Evolutionary conservation across 2,797 vertebrate species (phyloP), one percentile per base, ranked within the genome.

Genomic region (Lithobates pipiens): DNA sequence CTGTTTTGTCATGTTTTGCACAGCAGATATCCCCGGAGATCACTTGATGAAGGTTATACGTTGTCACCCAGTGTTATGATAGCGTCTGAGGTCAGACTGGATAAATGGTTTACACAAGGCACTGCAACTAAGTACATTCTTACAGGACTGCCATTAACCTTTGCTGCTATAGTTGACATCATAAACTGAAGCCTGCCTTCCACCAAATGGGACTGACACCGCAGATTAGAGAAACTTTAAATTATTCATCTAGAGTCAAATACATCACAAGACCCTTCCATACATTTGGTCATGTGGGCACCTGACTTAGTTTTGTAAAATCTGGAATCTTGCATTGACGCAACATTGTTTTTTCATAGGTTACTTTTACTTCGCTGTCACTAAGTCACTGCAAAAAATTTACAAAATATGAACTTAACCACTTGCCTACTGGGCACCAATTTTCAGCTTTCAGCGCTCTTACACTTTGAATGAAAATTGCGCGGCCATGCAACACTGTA

Each of bases 221-320:
- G 88, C 90, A 93, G 91, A 95, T 93, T 91, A 94, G 94, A 93
- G 91, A 89, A 92, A 93, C 91, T 94, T 94, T 94, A 93, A 93
- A 94, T 92, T 92, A 92, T 92, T 90, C 90, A 92, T 92, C 92
- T 91, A 91, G 90, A 90, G 91, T 94, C 94, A 93, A 27, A 90
- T 90, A 89, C 74, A 71, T 74, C 87, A 71, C 86, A 88, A 89
- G 90, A n/a, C 36, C 32, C 15, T 71, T 54, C 11, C 57, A 18
- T 70, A 57, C 71, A 25, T 46, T 80, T 80, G 77, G 54, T 70
- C 50, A 54, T 3, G 25, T 68, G 27, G 42, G 13, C 50, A 11
- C 11, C 11, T 15, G 44, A 46, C 65, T 68, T 29, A 10, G 42
- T 15, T 34, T 29, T 23, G 65, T 15, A 18, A 16, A 36, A n/a